A percentile compares a stretch with the other conserved stretches of the same genome.
Evolutionary conservation across 2,888 invertebrate species (phyloP).

Genomic region (Lamellibrachia columna): DNA sequence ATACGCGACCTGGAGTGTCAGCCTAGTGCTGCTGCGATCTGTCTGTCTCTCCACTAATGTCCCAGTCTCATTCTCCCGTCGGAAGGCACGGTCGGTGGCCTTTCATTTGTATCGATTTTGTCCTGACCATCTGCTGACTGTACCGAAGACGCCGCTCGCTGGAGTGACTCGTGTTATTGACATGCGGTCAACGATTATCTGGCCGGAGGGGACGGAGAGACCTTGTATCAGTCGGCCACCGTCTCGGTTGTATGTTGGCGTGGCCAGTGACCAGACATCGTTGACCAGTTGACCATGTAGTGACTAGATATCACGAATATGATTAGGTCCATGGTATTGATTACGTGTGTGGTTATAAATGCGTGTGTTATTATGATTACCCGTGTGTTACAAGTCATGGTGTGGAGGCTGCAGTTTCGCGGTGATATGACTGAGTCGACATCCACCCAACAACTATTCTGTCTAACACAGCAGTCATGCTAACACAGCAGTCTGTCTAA

Average conservation of each 20-base stretch:
- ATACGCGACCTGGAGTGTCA: background rate
- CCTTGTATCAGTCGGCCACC: background rate
- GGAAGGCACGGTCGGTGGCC: background rate
- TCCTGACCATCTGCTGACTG: background rate
- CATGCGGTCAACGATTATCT: background rate
- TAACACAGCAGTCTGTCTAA: too few species aligned
- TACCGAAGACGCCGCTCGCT: background rate
- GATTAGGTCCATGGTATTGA: too few species aligned
- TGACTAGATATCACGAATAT: too few species aligned
- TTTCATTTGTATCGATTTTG: background rate
- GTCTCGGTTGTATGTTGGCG: background rate
- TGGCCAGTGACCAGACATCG: background rate
- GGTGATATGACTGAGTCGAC: background rate
- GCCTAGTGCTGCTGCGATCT: background rate
- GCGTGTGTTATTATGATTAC: background rate
- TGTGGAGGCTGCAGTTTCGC: background rate
- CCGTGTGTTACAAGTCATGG: background rate
- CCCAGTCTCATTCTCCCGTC: background rate
- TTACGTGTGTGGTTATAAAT: background rate
- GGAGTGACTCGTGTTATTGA: background rate
- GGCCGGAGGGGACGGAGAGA: background rate
- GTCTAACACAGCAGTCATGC: too few species aligned
- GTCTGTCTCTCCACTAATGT: background rate
- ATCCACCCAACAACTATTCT: background rate
- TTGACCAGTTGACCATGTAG: too few species aligned